Percentiles rank a stretch among this genome's conserved stretches.
phyloP scores from a whole-genome alignment of 1,140 invertebrate genomes.

The Medauroidea extradentata region DNA sequence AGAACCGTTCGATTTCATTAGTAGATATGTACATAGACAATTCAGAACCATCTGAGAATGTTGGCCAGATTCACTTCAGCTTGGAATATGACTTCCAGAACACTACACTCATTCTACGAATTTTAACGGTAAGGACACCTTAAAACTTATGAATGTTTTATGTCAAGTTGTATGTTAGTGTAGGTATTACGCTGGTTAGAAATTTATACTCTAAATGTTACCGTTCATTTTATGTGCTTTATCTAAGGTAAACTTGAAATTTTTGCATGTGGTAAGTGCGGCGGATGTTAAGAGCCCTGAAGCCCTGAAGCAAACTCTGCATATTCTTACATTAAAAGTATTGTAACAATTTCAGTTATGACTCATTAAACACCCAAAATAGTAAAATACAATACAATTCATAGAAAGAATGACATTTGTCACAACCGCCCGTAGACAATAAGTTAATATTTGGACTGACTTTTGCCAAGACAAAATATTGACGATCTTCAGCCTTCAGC shows the following conservation, averaged over 20 bases:
- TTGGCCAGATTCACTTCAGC: slow-evolving; percentile 92
- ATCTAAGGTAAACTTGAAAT: neutral
- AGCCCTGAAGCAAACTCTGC: too few relatives aligned
- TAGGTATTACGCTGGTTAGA: neutral
- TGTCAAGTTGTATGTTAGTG: neutral
- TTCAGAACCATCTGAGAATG: slow-evolving; percentile 83
- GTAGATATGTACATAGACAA: slow-evolving; percentile 95
- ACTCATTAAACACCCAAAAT: too few relatives aligned
- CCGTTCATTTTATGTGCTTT: neutral
- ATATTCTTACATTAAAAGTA: too few relatives aligned
- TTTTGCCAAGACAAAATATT: too few relatives aligned
- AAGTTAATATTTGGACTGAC: too few relatives aligned
- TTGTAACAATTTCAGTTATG: too few relatives aligned
- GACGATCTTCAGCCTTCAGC: too few relatives aligned
- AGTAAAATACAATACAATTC: too few relatives aligned
- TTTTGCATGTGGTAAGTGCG: too few relatives aligned
- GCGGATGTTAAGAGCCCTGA: too few relatives aligned
- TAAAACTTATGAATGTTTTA: neutral
- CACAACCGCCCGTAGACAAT: too few relatives aligned
- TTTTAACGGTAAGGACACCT: slow-evolving; percentile 69
- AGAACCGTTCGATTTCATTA: slow-evolving; percentile 86
- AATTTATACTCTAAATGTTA: neutral
- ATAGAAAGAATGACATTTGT: too few relatives aligned
- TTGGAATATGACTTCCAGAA: slow-evolving; percentile 95
- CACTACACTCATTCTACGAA: slow-evolving; percentile 85